A percentile compares a stretch with the other conserved stretches of the same genome.
Conservation (phyloP, 2,113 vertebrate species). For the Caranx melampygus region DNA sequence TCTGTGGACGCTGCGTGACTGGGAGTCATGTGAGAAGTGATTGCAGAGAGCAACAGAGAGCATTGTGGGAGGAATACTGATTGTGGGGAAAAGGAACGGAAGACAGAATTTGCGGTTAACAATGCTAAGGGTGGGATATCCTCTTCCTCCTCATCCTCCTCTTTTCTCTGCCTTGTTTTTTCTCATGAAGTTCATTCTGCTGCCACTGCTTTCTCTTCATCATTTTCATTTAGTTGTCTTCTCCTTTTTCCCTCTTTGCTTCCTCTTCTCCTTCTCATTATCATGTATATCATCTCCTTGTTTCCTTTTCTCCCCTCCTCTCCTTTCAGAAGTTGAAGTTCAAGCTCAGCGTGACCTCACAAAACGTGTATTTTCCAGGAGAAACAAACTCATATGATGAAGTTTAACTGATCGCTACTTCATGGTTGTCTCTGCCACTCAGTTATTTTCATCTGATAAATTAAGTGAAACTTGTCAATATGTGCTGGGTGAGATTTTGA, state of each 20-base stretch:
- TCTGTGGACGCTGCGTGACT: slow-evolving; percentile 2
- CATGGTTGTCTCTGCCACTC: too few relatives aligned
- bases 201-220: not conserved
- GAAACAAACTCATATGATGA: too few relatives aligned
- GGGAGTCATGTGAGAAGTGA: not conserved
- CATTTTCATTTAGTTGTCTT: not conserved
- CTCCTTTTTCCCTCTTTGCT: not conserved
- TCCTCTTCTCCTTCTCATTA: not conserved
- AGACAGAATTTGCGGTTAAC: not conserved
- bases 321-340: not conserved
- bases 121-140: slow-evolving; percentile 1
- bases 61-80: slow-evolving; percentile 54
- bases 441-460: too few relatives aligned
- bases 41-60: slow-evolving; percentile 30
- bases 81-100: not conserved
- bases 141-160: not conserved
- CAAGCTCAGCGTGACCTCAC: too few relatives aligned
- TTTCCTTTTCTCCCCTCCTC: not conserved
- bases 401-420: too few relatives aligned
- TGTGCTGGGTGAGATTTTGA: too few relatives aligned
- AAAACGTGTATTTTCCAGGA: too few relatives aligned
- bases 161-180: not conserved
- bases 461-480: too few relatives aligned
- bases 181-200: not conserved
- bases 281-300: not conserved